A percentile compares a stretch with the other conserved stretches of the same genome.
Evolutionary conservation across 2,888 invertebrate species (phyloP).

Genomic region (Eristalis pertinax): DNA sequence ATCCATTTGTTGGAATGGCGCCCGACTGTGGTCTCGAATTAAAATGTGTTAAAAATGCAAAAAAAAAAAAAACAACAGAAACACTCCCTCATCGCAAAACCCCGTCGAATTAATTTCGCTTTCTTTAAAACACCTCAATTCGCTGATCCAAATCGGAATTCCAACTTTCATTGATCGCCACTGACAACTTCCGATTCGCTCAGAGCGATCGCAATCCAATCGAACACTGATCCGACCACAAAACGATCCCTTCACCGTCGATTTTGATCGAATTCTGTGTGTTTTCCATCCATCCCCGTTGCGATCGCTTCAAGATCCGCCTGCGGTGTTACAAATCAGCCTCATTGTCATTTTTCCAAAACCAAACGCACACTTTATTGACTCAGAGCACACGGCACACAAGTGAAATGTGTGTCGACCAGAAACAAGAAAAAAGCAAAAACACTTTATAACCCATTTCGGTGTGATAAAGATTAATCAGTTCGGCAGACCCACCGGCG

Average conservation of each 20-base stretch:
- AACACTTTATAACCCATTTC: slow-evolving; percentile 11
- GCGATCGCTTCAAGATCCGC: neutral
- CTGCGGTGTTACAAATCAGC: neutral
- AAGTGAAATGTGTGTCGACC: neutral
- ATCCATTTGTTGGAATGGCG: too few relatives aligned
- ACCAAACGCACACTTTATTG: neutral
- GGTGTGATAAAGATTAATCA: slow-evolving; percentile 8
- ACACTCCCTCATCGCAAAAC: neutral
- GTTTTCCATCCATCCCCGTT: neutral
- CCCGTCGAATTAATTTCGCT: neutral
- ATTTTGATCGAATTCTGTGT: neutral
- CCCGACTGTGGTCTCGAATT: too few relatives aligned
- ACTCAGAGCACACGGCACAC: neutral
- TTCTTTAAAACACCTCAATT: neutral
- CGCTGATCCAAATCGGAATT: neutral
- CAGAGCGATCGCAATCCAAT: neutral
- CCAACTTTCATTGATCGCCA: neutral
- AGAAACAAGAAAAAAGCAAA: neutral
- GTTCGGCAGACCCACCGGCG: neutral
- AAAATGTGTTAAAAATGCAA: too few relatives aligned
- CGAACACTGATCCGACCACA: neutral
- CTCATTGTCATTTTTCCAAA: neutral
- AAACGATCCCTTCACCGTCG: neutral
- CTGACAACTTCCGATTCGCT: neutral
- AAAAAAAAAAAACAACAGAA: too few relatives aligned